Evolutionary conservation across 2,797 vertebrate species (phyloP).

Genomic region (Brachymystax lenok): DNA sequence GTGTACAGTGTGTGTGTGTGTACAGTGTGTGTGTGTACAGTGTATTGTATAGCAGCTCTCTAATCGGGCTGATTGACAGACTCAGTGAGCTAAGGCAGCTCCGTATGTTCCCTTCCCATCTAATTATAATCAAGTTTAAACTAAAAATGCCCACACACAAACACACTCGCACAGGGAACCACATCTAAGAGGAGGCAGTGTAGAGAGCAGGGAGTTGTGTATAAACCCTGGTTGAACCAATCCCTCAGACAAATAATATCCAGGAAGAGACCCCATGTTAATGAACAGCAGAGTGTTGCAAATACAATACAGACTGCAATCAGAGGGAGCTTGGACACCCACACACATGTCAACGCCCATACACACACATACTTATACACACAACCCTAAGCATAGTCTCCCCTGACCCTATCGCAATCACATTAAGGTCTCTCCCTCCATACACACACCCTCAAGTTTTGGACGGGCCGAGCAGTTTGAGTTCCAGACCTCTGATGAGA

Average conservation of each 20-base stretch:
- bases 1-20: constrained; percentile 1
- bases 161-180: constrained; percentile 13
- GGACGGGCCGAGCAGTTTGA: constrained; percentile 3
- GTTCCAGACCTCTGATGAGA: constrained; percentile 55
- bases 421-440: not conserved
- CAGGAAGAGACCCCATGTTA: constrained; percentile 28
- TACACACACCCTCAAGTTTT: not conserved
- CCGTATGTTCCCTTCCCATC: constrained; percentile 71
- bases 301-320: constrained; percentile 2
- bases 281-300: constrained; percentile 22
- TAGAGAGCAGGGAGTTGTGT: constrained; percentile 20
- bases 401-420: too few relatives aligned
- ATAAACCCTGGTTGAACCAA: constrained; percentile 48
- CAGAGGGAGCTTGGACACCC: not conserved
- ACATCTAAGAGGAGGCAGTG: not conserved
- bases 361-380: constrained; percentile 2
- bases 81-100: constrained; percentile 61
- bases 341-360: not conserved
- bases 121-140: constrained; percentile 72
- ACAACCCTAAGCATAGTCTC: too few relatives aligned
- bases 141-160: constrained; percentile 58
- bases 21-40: not conserved
- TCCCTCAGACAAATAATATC: constrained; percentile 45
- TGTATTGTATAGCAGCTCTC: constrained; percentile 40
- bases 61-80: constrained; percentile 74